Evolutionary conservation across 2,888 invertebrate species (phyloP), one percentile per base, ranked within the genome.

Genomic region (Heteromurus nitidus): DNA sequence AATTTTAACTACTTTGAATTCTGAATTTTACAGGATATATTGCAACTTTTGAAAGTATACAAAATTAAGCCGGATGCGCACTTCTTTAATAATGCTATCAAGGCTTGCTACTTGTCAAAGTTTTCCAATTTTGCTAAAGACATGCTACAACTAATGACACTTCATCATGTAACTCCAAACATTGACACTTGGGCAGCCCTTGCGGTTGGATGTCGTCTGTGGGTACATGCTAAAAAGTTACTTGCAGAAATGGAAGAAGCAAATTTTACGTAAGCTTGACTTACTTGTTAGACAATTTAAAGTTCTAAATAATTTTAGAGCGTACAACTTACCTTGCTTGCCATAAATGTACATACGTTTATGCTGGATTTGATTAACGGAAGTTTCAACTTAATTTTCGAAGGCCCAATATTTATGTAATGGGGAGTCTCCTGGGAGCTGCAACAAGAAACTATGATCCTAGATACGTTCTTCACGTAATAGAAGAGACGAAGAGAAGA

Each of bases 81-180:
- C 88, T 96, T 97, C 89, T 96, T 93, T 88, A 97, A 97, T 89
- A 92, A 94, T 90, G 91, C 97, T 11, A 96, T 98, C 70, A 95
- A 94, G 88, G 95, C 93, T 88, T 92, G 95, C 79, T 93, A 93
- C 88, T 90, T 93, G 88, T 91, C 95, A 85, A 90, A 89, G 77
- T 93, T 95, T 88, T 93, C 93, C 88, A 90, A 92, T 69, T 91
- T 91, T 86, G 96, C 95, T 16, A 92, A 92, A 90, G 94, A 81
- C 3, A 70, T 84, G 86, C 11, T 83, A 16, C 42, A 82, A 62
- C 5, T 87, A n/a, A 62, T 88, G 24, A 58, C 58, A 16, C 60
- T 80, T 5, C 64, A 83, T 24, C 31, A 82, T 36, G 20, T 94
- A 26, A 90, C 90, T 84, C 93, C 94, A 0, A 93, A 96, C 89